Evolutionary conservation across 2,797 vertebrate genomes (phyloP).

Genomic region (Cossypha niveicapilla): DNA sequence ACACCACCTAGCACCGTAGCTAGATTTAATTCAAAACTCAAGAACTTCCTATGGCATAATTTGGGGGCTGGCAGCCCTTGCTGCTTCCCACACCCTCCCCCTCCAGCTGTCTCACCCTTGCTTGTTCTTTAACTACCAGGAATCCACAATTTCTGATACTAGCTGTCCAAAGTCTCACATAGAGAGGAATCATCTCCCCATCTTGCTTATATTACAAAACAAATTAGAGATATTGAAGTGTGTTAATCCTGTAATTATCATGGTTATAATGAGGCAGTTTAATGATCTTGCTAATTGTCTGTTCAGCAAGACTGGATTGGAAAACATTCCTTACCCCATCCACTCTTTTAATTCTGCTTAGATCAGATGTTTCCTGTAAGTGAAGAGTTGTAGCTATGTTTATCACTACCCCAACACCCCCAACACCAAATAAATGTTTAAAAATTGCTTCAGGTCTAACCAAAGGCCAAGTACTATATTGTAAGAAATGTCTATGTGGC

Average conservation of each 20-base stretch:
- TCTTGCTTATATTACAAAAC: conserved; percentile 43
- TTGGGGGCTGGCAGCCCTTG: neutral
- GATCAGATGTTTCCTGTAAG: neutral
- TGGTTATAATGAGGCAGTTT: conserved; percentile 60
- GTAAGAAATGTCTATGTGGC: neutral
- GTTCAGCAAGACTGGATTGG: conserved; percentile 20
- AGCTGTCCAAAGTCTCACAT: neutral
- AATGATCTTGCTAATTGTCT: conserved; percentile 59
- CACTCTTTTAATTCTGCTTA: conserved; percentile 28
- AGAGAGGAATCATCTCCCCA: neutral
- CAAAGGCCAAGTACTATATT: neutral
- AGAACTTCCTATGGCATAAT: neutral
- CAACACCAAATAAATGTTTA: neutral
- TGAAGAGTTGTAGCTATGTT: neutral
- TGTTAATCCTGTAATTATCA: conserved; percentile 62
- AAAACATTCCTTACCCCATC: conserved; percentile 20
- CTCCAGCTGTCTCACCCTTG: neutral
- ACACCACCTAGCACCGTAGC: neutral
- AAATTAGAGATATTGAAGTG: conserved; percentile 54
- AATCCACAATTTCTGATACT: neutral
- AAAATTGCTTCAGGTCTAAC: conserved; percentile 31
- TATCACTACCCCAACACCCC: neutral
- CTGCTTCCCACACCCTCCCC: neutral
- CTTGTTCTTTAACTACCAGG: neutral
- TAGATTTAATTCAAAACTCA: neutral